Evolutionary conservation across 2,797 vertebrate species (phyloP), one percentile per base, ranked within the genome.

Genomic region (Chloroceryle inda): DNA sequence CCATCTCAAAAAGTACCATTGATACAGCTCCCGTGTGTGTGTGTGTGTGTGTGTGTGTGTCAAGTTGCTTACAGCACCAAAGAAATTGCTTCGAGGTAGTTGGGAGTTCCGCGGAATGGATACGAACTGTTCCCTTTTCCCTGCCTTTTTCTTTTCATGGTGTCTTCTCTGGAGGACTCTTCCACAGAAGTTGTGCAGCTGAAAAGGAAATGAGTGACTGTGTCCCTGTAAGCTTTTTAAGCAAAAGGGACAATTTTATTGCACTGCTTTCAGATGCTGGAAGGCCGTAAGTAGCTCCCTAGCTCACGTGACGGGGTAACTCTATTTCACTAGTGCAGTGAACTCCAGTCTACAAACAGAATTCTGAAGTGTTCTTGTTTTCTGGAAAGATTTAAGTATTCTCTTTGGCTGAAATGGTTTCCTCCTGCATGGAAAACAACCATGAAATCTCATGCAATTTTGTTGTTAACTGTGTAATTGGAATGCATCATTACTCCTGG

Each of bases 21-120:
- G 0, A 27, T 44, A 3, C 0, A 1, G 42, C n/a, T 90, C 58
- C 5, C 17, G 24, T 22, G 12, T 45, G 47, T 11, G 22, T 24
- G 47, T 40, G 1, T 6, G 11, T 33, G 12, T 44, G 47, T 11
- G 22, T 23, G 47, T 40, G 1, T 6, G 11, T 35, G 37, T 12
- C 26, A 6, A 9, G 13, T 12, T 49, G 38, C 37, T 62, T 33
- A 24, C 17, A 37, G 69, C 24, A 33, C 18, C 37, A 33, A 69
- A 69, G 13, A 35, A 45, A 17, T 26, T 2, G 2, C 22, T 37
- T 66, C 35, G 7, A 5, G 35, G 35, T 22, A 19, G 52, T 2
- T 56, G 14, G 49, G 81, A 1, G 47, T 75, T 10, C 27, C 75
- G 6, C 27, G 62, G 58, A 85, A 11, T 21, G 0, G 0, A 7